These are phyloP conservation scores for Epinephelus lanceolatus DNA, from an alignment of 2,113 vertebrate species.

Conservation along the genomic window DNA sequence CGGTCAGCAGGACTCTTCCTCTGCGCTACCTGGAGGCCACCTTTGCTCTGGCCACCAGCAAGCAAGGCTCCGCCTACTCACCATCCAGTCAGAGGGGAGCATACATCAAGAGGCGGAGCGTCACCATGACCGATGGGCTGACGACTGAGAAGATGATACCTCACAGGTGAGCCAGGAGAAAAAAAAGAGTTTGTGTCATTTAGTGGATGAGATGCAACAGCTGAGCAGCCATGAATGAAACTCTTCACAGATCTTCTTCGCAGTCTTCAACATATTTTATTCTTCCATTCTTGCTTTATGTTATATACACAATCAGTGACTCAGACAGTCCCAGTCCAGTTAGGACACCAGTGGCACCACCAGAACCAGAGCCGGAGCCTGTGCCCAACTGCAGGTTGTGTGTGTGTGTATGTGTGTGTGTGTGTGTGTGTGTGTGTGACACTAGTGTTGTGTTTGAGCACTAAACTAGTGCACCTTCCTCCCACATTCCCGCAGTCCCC, in stretches of 20 bases:
- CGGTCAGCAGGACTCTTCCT: conserved; percentile 95
- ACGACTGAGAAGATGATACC: conserved; percentile 94
- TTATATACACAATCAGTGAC: conserved; percentile 74
- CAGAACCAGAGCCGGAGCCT: conserved; percentile 76
- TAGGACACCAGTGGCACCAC: conserved; percentile 72
- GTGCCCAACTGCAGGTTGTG: conserved; percentile 79
- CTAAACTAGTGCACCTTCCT: conserved; percentile 28
- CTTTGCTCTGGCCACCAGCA: conserved; percentile 90
- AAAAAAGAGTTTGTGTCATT: neutral
- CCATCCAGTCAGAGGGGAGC: conserved; percentile 91
- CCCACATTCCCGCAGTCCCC: conserved; percentile 35
- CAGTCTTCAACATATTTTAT: conserved; percentile 5
- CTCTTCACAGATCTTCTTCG: neutral
- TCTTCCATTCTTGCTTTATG: conserved; percentile 61
- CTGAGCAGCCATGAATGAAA: neutral
- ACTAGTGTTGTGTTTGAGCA: conserved; percentile 61
- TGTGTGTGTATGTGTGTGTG: conserved; percentile 65
- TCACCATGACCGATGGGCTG: conserved; percentile 96
- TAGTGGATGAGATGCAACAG: neutral
- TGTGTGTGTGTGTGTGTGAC: conserved; percentile 49
- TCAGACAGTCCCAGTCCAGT: conserved; percentile 78
- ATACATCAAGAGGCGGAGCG: conserved; percentile 95
- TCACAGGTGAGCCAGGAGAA: conserved; percentile 87
- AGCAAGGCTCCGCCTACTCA: conserved; percentile 87
- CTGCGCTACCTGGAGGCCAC: conserved; percentile 98